Evolutionary conservation across 1,140 invertebrate species (phyloP), one percentile per base, ranked within the genome.

Genomic region (Neotoxoptera formosana): DNA sequence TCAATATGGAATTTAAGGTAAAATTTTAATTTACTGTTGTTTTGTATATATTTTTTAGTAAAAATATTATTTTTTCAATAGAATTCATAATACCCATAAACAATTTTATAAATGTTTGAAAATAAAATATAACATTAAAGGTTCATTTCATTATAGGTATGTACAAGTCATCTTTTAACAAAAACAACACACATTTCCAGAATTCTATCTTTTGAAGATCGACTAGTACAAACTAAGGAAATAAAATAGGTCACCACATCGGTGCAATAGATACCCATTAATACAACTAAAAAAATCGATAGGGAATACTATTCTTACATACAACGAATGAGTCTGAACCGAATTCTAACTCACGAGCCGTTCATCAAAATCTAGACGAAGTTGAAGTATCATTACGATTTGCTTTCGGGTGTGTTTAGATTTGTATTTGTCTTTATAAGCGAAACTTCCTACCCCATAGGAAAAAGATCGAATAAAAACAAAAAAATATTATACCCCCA

Each of bases 351-450:
- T 84, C 23, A 41, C 41, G 30, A 41, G 23, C 36, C 83, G 36
- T 84, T 84, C 83, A 41, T 41, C 83, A 41, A 84, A 84, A 84
- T 84, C 23, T 45, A 84, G 23, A 84, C 23, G 23, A 41, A 41
- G 83, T 84, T 45, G 83, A 84, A 51, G 17, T 51, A 88, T 53
- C 88, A 36, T 89, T 89, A 53, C 88, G n/a, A 87, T 87, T 47
- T n/a, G 45, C 25, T 47, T 47, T 87, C 20, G 9, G 30, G 45
- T 41, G 83, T 41, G 81, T 84, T 84, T 87, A 87, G 25, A 88
- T 88, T 88, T 51, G 47, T 51, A 88, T 88, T 88, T 51, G 86
- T 88, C 86, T 88, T 7, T 87, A 51, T n/a, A n/a, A n/a, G 21
- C 36, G 47, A n/a, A 51, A 36, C 34, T 0, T 53, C 21, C 17